Base-by-base conservation (phyloP, 53 echinoderm and acorn worm genomes). In the Mesocentrotus franciscanus region DNA sequence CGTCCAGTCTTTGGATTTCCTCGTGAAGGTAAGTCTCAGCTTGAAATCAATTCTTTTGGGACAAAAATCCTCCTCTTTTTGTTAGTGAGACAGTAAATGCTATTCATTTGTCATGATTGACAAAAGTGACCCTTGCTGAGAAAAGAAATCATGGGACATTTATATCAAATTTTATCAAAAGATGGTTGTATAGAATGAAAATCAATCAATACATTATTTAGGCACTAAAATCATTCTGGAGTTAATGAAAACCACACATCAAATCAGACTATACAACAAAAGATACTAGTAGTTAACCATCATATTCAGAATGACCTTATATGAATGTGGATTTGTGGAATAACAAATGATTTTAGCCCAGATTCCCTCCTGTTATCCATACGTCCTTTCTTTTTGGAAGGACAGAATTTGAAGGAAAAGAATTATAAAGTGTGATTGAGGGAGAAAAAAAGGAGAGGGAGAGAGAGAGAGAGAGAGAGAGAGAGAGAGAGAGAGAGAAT, bases 1-100 rank as follows among this genome's bases (percentile, higher is more conserved):
- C 26, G 95, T 94, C 8, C 95, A 94, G 87, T 85, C 85, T 13
- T 33, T 94, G 71, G 95, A 94, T 10, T 94, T 85, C 71, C 56
- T 94, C 2, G 95, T 85, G 1, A 94, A 85, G 95, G 95, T 94
- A 55, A 85, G 95, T 85, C n/a, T 61, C 33, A n/a, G 42, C 55
- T 10, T 58, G 29, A 59, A 89, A 39, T 2, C 8, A 29, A 14
- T 30, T 75, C 30, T 30, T 75, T 75, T 30, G 18, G 17, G 14
- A 9, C 75, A 75, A 75, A 75, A 18, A 18, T 66, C 18, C 3
- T 49, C 49, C 49, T 7, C 49, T 49, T 49, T 49, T 49, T 49
- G 49, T 49, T 4, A 4, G 49, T 49, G 6, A 49, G 49, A 6
- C 49, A 49, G 49, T 49, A 49, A 49, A 49, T 39, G 39, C 39